Evolutionary conservation across 2,888 invertebrate genomes (phyloP).

Genomic region (Drosophila neonasuta): DNA sequence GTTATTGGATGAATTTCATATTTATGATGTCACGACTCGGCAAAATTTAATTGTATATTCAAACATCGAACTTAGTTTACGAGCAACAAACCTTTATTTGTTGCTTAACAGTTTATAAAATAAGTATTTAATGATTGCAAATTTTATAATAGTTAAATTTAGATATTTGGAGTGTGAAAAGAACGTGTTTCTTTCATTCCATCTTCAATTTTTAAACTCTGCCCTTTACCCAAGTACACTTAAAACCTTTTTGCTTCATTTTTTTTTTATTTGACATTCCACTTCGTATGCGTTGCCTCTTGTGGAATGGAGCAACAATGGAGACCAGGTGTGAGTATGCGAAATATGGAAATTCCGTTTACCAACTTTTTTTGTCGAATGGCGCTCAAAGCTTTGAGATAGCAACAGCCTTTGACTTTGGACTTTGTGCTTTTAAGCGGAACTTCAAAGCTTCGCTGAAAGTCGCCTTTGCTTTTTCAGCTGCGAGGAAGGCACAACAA

Average conservation of each 20-base stretch:
- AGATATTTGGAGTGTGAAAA: no score
- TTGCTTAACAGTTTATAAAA: not conserved
- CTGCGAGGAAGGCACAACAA: constrained; percentile 11
- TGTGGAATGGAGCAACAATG: not conserved
- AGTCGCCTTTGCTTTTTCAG: constrained; percentile 37
- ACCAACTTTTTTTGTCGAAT: constrained; percentile 23
- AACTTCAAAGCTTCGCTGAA: constrained; percentile 55
- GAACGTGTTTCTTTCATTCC: no score
- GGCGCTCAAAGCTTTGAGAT: constrained; percentile 42
- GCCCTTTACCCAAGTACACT: not conserved
- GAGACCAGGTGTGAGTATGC: not conserved
- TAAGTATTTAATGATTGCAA: no score
- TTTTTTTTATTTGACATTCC: constrained; percentile 25
- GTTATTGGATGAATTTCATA: constrained; percentile 5
- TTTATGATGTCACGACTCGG: not conserved
- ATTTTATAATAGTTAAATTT: no score
- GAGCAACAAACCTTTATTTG: no score
- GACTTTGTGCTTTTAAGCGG: constrained; percentile 50
- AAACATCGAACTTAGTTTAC: not conserved
- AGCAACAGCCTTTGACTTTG: constrained; percentile 49
- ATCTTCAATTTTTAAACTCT: not conserved
- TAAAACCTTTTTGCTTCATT: not conserved
- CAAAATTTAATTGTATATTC: constrained; percentile 8
- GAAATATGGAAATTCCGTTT: constrained; percentile 42
- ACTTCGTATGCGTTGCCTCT: constrained; percentile 10